Conservation (phyloP, 1,140 invertebrate genomes). For the Leptopilina boulardi region DNA sequence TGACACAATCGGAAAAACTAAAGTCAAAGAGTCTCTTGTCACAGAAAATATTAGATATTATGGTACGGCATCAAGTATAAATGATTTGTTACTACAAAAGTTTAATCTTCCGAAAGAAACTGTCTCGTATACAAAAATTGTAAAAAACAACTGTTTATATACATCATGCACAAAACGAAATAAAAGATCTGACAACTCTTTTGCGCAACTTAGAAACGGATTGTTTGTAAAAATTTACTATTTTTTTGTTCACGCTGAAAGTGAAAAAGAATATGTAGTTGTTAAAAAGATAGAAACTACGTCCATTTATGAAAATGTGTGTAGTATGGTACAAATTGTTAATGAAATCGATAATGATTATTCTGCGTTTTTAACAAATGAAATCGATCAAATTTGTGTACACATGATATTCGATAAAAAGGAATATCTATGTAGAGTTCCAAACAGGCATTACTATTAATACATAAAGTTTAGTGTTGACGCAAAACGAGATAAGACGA, state of each 20-base stretch:
- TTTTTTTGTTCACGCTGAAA: neutral
- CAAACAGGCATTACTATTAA: too few relatives aligned
- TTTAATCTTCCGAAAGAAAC: neutral
- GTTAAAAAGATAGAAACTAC: neutral
- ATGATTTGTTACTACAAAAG: neutral
- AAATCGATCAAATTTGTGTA: too few relatives aligned
- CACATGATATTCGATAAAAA: too few relatives aligned
- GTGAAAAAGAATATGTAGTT: neutral
- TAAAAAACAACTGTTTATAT: slow-evolving; percentile 33
- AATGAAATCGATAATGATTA: too few relatives aligned
- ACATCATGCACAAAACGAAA: slow-evolving; percentile 26
- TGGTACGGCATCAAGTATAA: neutral
- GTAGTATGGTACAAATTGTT: too few relatives aligned
- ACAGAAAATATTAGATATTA: slow-evolving; percentile 15
- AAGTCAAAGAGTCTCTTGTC: neutral
- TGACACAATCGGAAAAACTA: neutral
- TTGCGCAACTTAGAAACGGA: neutral
- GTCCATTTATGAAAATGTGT: too few relatives aligned
- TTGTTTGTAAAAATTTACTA: neutral
- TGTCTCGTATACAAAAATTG: slow-evolving; percentile 19
- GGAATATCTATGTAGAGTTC: too few relatives aligned
- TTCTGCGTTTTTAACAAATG: too few relatives aligned
- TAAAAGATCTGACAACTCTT: slow-evolving; percentile 34
- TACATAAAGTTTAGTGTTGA: too few relatives aligned
- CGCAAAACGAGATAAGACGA: too few relatives aligned